Evolutionary conservation across 1,140 invertebrate genomes (phyloP).

Genomic region (Coboldia fuscipes): DNA sequence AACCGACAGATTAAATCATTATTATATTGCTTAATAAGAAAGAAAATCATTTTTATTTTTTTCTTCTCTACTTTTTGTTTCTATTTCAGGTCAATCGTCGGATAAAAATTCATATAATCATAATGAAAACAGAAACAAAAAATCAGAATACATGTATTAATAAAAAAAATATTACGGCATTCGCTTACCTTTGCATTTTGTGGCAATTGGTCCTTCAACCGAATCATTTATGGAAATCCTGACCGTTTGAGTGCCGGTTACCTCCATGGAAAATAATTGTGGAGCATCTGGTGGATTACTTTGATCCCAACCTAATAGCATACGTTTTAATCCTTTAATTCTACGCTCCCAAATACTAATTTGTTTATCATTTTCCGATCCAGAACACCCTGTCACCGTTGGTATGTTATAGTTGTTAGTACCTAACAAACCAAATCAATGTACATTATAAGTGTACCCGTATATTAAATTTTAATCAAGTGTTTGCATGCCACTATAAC

Average conservation of each 20-base stretch:
- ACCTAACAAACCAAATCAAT: background rate
- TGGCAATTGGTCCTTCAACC: constrained; percentile 45
- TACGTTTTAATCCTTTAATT: constrained; percentile 47
- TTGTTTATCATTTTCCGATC: constrained; percentile 61
- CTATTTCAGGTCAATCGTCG: too few species aligned
- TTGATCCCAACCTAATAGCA: constrained; percentile 35
- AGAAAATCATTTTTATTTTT: too few species aligned
- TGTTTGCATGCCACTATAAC: too few species aligned
- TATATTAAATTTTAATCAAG: too few species aligned
- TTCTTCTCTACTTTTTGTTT: too few species aligned
- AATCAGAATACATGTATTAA: too few species aligned
- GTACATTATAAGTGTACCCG: background rate
- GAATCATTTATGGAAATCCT: constrained; percentile 34
- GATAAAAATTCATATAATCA: too few species aligned
- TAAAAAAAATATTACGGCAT: too few species aligned
- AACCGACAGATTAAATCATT: constrained; percentile 5
- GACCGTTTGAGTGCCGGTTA: constrained; percentile 58
- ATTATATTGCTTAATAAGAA: too few species aligned
- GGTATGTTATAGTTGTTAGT: constrained; percentile 13
- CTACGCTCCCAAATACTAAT: constrained; percentile 70
- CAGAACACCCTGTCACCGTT: constrained; percentile 37
- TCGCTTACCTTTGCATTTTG: constrained; percentile 66
- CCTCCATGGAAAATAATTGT: constrained; percentile 53
- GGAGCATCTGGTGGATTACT: constrained; percentile 58
- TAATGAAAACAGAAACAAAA: too few species aligned